A percentile compares a stretch with the other conserved stretches of the same genome.
These are phyloP conservation scores for Ceratina japonica DNA, from an alignment of 1,140 invertebrate species.

Conservation along the genomic window DNA sequence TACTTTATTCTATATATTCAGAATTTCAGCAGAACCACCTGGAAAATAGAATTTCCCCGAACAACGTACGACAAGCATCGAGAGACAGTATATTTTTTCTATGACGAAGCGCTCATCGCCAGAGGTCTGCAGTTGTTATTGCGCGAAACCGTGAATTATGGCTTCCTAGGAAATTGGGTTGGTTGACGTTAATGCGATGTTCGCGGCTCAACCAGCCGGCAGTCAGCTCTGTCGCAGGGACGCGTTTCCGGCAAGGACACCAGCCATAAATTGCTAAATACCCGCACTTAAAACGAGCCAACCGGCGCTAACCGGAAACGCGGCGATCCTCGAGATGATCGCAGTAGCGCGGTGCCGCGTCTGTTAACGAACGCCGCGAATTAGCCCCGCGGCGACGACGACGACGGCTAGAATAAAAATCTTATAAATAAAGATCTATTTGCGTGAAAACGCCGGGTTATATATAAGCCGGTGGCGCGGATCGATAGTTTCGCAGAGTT, in stretches of 20 bases:
- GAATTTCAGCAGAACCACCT: too few species aligned
- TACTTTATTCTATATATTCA: too few species aligned
- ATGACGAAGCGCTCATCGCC: not conserved
- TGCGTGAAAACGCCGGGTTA: slow-evolving; percentile 4
- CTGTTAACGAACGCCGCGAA: too few species aligned
- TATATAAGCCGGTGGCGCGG: slow-evolving; percentile 3
- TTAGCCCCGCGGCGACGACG: too few species aligned
- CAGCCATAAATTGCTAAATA: slow-evolving; percentile 59
- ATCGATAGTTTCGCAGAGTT: slow-evolving; percentile 50
- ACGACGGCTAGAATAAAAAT: not conserved
- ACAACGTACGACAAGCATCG: too few species aligned
- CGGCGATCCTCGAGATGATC: slow-evolving; percentile 17
- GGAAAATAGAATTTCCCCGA: too few species aligned
- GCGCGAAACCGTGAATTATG: slow-evolving; percentile 52
- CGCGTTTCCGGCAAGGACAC: slow-evolving; percentile 52
- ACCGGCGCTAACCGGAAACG: slow-evolving; percentile 8
- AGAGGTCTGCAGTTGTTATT: slow-evolving; percentile 23
- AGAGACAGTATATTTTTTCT: too few species aligned
- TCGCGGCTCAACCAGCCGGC: slow-evolving; percentile 37
- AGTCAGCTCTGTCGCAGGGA: slow-evolving; percentile 37
- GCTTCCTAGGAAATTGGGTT: slow-evolving; percentile 55
- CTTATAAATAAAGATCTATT: slow-evolving; percentile 29
- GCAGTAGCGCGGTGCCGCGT: not conserved
- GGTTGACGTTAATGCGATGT: slow-evolving; percentile 52
- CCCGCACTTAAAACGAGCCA: slow-evolving; percentile 48